Evolutionary conservation across 2,888 invertebrate genomes (phyloP).

Genomic region (Eulithis prunata): DNA sequence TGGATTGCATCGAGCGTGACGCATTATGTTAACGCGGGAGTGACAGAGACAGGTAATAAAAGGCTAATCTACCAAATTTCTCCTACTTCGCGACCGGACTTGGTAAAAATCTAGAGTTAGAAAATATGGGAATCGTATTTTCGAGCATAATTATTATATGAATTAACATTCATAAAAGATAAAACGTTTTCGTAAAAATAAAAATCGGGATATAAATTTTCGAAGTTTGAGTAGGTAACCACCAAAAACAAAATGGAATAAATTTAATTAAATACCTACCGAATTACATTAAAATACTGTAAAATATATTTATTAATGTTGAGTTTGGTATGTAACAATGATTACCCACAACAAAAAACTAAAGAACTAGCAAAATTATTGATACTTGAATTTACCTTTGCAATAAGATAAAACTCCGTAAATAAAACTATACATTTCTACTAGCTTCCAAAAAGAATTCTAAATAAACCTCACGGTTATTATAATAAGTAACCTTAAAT

Average conservation of each 20-base stretch:
- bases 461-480: conserved; percentile 7
- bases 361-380: conserved; percentile 33
- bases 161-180: too few species aligned
- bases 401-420: conserved; percentile 19
- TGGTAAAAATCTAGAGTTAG: too few species aligned
- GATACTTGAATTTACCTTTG: conserved; percentile 11
- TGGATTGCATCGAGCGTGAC: too few species aligned
- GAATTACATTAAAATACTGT: conserved; percentile 28
- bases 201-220: too few species aligned
- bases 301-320: conserved; percentile 16
- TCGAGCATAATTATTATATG: too few species aligned
- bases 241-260: conserved; percentile 17
- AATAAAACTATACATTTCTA: conserved; percentile 29
- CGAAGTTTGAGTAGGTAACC: too few species aligned
- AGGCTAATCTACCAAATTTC: too few species aligned
- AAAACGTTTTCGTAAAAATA: too few species aligned
- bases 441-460: conserved; percentile 18
- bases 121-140: too few species aligned
- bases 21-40: too few species aligned
- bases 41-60: too few species aligned
- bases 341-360: conserved; percentile 31
- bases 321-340: conserved; percentile 26
- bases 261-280: conserved; percentile 9
- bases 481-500: conserved; percentile 7
- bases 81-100: too few species aligned